Evolutionary conservation across 2,888 invertebrate species (phyloP), one percentile per base, ranked within the genome.

Genomic region (Pollenia amentaria): DNA sequence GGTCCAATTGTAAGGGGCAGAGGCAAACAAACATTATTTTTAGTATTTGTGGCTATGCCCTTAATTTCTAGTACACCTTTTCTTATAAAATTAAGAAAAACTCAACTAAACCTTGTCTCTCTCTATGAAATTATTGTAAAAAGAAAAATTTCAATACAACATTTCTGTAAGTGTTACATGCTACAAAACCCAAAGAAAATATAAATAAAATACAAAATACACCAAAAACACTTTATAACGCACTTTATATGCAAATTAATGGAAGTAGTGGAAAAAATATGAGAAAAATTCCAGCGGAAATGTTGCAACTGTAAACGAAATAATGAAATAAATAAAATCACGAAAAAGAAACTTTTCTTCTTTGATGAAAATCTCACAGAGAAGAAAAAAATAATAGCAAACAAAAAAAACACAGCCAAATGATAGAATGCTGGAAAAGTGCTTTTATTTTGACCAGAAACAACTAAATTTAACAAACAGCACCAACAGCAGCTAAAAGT

Each of bases 291-390:
- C 46, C 72, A 80, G 72, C 87, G 87, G 87, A 87, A 87, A 84
- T 87, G 84, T 72, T 87, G 80, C 87, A 84, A 87, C 87, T 81
- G 84, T 87, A 84, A 87, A 73, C 65, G 76, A 78, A 81, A 81
- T 73, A 77, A 80, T 84, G 60, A 81, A 77, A 84, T 80, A 77
- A 80, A 80, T 72, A 80, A 80, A 77, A 21, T 40, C 40, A 29
- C 70, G 48, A 83, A 67, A 73, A 29, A 72, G 6, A 75, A 81
- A 72, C 55, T 46, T 60, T 79, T 60, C 65, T 80, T 79, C 73
- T 81, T 55, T 72, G 64, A 87, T 84, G 69, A 64, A 84, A 87
- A 84, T 87, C 73, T 64, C 53, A 65, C 48, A n/a, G 67, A 40
- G 76, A 70, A 79, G 44, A 12, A 44, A 73, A n/a, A n/a, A 76